Evolutionary conservation across 2,797 vertebrate genomes (phyloP).

Genomic region (Syngnathus rostellatus): DNA sequence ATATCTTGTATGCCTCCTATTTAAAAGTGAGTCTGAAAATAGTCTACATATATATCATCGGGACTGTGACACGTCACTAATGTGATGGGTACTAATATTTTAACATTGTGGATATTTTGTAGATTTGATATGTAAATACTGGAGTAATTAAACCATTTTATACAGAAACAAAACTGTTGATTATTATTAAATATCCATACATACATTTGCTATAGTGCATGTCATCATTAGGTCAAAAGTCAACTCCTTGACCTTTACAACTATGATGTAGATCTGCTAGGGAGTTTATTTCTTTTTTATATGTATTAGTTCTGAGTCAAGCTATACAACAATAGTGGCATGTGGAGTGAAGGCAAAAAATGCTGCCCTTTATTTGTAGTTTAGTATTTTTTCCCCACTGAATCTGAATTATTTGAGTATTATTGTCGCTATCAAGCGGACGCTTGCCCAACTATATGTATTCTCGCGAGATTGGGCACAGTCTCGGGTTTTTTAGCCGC

Average conservation of each 20-base stretch:
- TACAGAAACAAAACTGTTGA: constrained; percentile 38
- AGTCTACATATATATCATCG: constrained; percentile 56
- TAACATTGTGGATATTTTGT: constrained; percentile 73
- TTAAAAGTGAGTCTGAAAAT: constrained; percentile 42
- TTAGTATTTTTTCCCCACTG: background rate
- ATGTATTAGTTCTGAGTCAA: no score
- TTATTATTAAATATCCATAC: constrained; percentile 7
- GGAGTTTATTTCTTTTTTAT: no score
- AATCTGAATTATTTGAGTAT: background rate
- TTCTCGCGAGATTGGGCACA: background rate
- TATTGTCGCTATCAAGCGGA: constrained; percentile 43
- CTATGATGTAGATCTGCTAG: no score
- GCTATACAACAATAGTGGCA: no score
- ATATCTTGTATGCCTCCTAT: constrained; percentile 53
- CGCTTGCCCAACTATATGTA: background rate
- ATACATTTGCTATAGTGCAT: background rate
- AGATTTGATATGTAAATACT: constrained; percentile 75
- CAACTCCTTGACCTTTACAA: no score
- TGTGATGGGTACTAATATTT: constrained; percentile 60
- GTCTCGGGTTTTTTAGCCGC: background rate
- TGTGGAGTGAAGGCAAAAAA: no score
- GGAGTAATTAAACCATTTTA: constrained; percentile 70
- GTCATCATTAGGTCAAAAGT: background rate
- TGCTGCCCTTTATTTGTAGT: no score
- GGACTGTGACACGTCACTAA: constrained; percentile 54